Percentiles rank a stretch among this genome's conserved stretches.
These are phyloP conservation scores for Dasyprocta punctata DNA, from an alignment of 2,113 vertebrate species.

Conservation along the genomic window DNA sequence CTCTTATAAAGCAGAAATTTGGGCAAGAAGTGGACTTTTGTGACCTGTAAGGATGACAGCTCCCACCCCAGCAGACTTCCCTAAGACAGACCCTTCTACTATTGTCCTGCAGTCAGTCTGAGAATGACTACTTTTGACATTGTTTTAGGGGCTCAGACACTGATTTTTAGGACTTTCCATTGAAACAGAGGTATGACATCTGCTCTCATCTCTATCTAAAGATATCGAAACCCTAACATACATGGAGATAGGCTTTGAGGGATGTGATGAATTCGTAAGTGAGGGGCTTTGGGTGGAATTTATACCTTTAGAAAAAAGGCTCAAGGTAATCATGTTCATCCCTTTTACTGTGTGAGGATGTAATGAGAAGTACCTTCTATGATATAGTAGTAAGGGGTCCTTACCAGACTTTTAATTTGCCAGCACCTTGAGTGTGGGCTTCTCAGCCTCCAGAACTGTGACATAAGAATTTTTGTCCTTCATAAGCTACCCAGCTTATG, in stretches of 20 bases:
- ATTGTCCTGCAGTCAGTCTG: neutral
- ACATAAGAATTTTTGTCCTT: neutral
- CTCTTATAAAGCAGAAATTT: neutral
- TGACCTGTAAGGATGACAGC: neutral
- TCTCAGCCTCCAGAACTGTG: neutral
- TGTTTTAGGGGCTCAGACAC: neutral
- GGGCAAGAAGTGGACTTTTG: neutral
- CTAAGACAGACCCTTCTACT: neutral
- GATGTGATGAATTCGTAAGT: no score
- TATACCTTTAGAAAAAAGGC: neutral
- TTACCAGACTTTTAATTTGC: neutral
- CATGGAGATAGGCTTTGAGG: rapidly evolving
- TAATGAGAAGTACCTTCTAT: neutral
- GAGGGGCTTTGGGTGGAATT: rapidly evolving
- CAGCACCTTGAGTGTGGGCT: neutral
- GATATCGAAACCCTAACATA: neutral
- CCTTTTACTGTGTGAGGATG: neutral
- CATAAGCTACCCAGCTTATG: neutral
- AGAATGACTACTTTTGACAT: neutral
- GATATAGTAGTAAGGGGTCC: neutral
- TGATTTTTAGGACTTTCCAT: neutral
- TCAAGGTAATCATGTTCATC: neutral
- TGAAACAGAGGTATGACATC: neutral
- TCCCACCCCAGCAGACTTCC: neutral
- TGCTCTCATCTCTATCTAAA: neutral